Percentiles rank a stretch among this genome's conserved stretches.
These are phyloP conservation scores for Cnemophilus loriae DNA, from an alignment of 2,113 vertebrate genomes.

Conservation along the genomic window DNA sequence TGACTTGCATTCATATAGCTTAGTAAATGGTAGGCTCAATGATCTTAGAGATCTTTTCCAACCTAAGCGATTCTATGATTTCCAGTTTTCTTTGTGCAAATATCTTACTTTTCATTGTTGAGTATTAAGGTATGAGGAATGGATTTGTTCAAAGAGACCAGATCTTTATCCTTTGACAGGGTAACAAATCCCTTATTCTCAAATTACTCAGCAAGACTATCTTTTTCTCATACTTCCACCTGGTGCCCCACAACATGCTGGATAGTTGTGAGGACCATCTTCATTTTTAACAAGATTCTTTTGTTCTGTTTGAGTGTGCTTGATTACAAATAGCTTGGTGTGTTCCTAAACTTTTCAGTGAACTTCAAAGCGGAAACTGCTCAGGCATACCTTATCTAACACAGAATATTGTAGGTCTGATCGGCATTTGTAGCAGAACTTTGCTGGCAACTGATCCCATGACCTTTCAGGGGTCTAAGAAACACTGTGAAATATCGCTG, in stretches of 20 bases:
- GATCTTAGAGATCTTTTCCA: neutral
- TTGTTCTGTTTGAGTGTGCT: neutral
- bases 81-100: neutral
- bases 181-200: neutral
- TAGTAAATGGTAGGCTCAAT: neutral
- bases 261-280: neutral
- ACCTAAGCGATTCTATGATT: neutral
- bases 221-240: neutral
- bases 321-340: neutral
- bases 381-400: neutral
- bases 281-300: neutral
- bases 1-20: neutral
- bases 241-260: neutral
- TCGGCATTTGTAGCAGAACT: neutral
- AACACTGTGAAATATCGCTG: neutral
- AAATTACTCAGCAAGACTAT: neutral
- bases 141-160: neutral
- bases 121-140: neutral
- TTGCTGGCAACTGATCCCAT: neutral
- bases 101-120: neutral
- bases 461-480: constrained; percentile 9
- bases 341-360: neutral
- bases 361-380: neutral
- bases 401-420: neutral
- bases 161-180: neutral